Percentiles rank a stretch among this genome's conserved stretches.
Conservation (phyloP, 2,113 vertebrate genomes). For the Prunella himalayana region DNA sequence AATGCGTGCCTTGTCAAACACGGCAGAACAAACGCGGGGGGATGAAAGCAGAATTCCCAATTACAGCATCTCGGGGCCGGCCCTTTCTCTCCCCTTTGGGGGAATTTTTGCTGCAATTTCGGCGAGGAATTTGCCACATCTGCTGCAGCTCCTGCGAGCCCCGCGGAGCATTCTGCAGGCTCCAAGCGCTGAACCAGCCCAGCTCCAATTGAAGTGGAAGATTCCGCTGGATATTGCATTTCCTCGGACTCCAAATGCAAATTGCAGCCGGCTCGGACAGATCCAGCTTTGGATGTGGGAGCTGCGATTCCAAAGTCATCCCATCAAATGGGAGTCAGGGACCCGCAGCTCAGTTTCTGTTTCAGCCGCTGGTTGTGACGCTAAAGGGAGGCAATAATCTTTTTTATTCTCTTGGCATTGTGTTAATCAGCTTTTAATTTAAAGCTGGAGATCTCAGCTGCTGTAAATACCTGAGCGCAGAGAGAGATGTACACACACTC, state of each 20-base stretch:
- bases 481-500: not conserved
- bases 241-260: not conserved
- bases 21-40: not conserved
- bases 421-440: not conserved
- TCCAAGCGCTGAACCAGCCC: not conserved
- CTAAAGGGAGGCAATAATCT: not conserved
- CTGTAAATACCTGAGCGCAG: not conserved
- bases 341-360: not conserved
- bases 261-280: not conserved
- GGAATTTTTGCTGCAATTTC: not conserved
- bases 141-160: not conserved
- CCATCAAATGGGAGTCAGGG: not conserved
- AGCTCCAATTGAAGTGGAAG: not conserved
- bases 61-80: not conserved
- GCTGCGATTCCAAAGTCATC: not conserved
- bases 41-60: constrained; percentile 17
- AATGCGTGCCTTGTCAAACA: not conserved
- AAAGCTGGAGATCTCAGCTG: not conserved
- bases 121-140: not conserved
- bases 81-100: constrained; percentile 16
- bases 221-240: constrained; percentile 14
- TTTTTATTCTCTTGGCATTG: not conserved
- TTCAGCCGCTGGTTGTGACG: not conserved
- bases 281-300: not conserved
- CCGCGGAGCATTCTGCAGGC: not conserved